Evolutionary conservation across 1,140 invertebrate genomes (phyloP), one percentile per base, ranked within the genome.

Genomic region (Patella vulgata): DNA sequence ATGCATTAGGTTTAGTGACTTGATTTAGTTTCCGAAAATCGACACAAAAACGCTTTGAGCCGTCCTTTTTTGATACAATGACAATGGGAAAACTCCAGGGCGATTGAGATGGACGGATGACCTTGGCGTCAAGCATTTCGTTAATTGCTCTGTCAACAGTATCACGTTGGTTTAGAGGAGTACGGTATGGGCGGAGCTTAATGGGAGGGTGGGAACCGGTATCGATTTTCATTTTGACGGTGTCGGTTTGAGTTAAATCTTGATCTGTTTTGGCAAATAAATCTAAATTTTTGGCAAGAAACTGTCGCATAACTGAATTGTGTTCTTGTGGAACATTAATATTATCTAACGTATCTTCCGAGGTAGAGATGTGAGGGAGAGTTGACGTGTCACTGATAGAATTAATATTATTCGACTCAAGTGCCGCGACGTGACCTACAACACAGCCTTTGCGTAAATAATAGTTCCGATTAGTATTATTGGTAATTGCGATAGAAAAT

Each of bases 61-160:
- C 80, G 77, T 87, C 73, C 31, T 86, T 85, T 57, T 89, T 90
- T 43, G 89, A 89, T 12, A 70, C 65, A 28, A 75, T 39, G 27
- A 73, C 61, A 14, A 70, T 47, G 9, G 71, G 71, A 6, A 74
- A 73, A 27, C 66, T 63, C 73, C 70, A 82, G 0, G 68, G 72
- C 42, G 50, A 59, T n/a, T 31, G 62, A 33, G 63, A 61, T 40
- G 44, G 53, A 28, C 63, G 68, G 33, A 79, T 73, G 23, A 81
- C 60, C 25, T 68, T 71, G 27, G 47, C 44, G 17, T 56, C 27
- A 51, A 61, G 12, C 59, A 71, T 63, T n/a, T 63, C 30, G 9
- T 71, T 33, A 19, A 66, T 50, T n/a, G 33, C 57, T 50, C 66
- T 53, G 23, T 59, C 52, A 6, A 57, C 61, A 48, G 50, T 42